These are phyloP conservation scores for Maccullochella peelii DNA, from an alignment of 2,113 vertebrate genomes.

Conservation along the genomic window DNA sequence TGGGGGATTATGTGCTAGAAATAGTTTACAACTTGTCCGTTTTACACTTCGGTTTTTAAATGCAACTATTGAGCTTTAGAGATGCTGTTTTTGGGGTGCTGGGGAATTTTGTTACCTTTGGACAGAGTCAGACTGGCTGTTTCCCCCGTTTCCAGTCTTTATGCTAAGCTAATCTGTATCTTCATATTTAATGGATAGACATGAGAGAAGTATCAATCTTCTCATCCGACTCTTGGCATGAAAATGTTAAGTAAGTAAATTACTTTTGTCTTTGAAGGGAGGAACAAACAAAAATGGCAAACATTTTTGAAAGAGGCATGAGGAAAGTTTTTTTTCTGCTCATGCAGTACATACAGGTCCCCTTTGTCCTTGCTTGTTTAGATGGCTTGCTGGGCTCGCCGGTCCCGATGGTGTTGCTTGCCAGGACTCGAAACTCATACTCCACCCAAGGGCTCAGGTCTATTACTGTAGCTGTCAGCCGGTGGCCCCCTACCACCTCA, in stretches of 20 bases:
- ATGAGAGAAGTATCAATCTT: background rate
- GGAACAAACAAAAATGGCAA: background rate
- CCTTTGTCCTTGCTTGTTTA: slow-evolving; percentile 93
- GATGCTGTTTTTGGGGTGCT: background rate
- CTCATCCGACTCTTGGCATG: background rate
- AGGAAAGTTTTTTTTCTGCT: background rate
- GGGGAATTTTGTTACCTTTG: background rate
- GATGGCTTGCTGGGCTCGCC: slow-evolving; percentile 96
- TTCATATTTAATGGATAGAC: background rate
- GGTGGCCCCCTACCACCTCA: slow-evolving; percentile 90
- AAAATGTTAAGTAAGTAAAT: background rate
- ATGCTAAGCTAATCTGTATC: too few relatives aligned
- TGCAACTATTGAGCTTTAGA: background rate
- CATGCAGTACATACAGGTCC: slow-evolving; percentile 88
- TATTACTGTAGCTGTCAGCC: slow-evolving; percentile 93
- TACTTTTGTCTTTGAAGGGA: background rate
- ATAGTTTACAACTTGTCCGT: too few relatives aligned
- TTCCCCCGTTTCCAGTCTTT: background rate
- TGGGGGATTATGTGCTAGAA: too few relatives aligned
- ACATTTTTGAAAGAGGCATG: background rate
- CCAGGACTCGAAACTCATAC: slow-evolving; percentile 95
- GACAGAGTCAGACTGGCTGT: background rate
- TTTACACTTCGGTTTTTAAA: too few relatives aligned
- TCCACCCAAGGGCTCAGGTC: slow-evolving; percentile 97
- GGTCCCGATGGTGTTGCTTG: slow-evolving; percentile 92